These are phyloP conservation scores for Octodon degus DNA, from an alignment of 2,113 vertebrate species.

Conservation along the genomic window DNA sequence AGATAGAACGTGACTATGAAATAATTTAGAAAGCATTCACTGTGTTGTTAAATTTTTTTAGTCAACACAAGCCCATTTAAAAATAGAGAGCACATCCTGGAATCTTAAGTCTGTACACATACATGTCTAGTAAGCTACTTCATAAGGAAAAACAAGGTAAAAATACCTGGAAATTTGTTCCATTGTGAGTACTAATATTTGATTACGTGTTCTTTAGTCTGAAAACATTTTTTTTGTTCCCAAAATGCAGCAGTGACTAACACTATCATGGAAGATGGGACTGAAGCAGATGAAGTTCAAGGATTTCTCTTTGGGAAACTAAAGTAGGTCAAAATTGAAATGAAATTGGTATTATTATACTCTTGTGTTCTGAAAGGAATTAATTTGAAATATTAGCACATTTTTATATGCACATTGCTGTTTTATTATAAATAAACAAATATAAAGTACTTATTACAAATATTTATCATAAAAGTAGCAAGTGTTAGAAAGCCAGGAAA, in stretches of 20 bases:
- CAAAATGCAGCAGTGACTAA: slow-evolving; percentile 88
- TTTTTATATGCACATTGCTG: not conserved
- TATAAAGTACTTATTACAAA: not conserved
- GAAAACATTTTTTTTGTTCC: slow-evolving; percentile 42
- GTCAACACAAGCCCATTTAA: not conserved
- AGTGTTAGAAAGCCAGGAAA: not conserved
- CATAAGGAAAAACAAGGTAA: not conserved
- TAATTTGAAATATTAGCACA: not conserved
- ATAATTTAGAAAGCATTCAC: not conserved
- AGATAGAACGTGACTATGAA: not conserved
- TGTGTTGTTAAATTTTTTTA: not conserved
- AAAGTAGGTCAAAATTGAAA: slow-evolving; percentile 88
- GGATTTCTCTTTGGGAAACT: slow-evolving; percentile 95
- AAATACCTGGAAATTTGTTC: not conserved
- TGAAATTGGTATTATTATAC: not conserved
- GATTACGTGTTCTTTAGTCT: not conserved
- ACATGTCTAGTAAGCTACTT: not conserved
- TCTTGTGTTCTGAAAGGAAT: slow-evolving; percentile 35
- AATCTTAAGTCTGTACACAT: not conserved
- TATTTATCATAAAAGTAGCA: slow-evolving; percentile 34
- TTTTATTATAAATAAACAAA: slow-evolving; percentile 3
- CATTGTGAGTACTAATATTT: not conserved
- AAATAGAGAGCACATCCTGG: not conserved
- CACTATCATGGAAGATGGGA: slow-evolving; percentile 83
- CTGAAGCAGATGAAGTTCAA: slow-evolving; percentile 91